Evolutionary conservation across 2,113 vertebrate species (phyloP).

Genomic region (Scortum barcoo): DNA sequence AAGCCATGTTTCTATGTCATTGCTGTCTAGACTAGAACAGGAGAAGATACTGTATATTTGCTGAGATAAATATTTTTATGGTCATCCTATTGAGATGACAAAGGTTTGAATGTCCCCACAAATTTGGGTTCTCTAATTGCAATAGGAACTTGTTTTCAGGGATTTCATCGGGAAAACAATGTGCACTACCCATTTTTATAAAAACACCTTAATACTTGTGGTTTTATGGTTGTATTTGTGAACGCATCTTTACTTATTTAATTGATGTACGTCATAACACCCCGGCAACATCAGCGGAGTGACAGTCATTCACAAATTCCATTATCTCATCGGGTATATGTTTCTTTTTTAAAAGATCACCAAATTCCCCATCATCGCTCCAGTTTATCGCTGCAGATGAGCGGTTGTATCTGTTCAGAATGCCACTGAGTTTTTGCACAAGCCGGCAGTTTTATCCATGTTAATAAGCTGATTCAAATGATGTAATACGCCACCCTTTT

Average conservation of each 20-base stretch:
- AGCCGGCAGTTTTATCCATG: constrained; percentile 45
- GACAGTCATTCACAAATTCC: neutral
- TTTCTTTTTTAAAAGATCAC: constrained; percentile 11
- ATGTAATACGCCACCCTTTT: constrained; percentile 61
- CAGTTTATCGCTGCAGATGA: constrained; percentile 35
- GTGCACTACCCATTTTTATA: neutral
- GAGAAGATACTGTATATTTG: constrained; percentile 41
- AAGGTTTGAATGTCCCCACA: neutral
- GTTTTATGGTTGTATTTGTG: neutral
- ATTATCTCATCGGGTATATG: constrained; percentile 10
- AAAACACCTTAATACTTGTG: neutral
- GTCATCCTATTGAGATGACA: constrained; percentile 30
- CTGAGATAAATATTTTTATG: constrained; percentile 12
- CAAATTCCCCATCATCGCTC: neutral
- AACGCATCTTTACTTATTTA: neutral
- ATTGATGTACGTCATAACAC: neutral
- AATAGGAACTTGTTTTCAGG: neutral
- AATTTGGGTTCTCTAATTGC: constrained; percentile 4
- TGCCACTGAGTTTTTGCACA: constrained; percentile 35
- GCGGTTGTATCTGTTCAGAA: constrained; percentile 45
- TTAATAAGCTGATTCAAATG: constrained; percentile 57
- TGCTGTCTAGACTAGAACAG: constrained; percentile 62
- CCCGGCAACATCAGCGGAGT: neutral
- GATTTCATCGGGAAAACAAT: constrained; percentile 3
- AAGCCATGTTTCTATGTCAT: constrained; percentile 58